Base-by-base conservation (phyloP, 1,140 invertebrate species). In the Psilanteris sp. region DNA sequence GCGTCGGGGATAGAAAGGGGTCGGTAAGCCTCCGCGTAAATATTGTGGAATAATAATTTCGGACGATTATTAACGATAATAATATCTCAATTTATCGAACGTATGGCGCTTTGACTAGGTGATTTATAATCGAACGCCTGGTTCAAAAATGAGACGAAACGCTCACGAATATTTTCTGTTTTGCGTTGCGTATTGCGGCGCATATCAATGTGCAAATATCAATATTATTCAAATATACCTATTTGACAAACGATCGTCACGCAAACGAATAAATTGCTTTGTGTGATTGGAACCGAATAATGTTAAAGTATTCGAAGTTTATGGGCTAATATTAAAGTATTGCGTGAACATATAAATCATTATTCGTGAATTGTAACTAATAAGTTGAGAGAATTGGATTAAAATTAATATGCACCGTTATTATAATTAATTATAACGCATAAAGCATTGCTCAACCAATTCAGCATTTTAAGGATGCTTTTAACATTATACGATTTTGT, bases 1-100 rank as follows among this genome's bases (percentile, higher is more conserved):
- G 5, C 27, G 34, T 10, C 15, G 34, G 31, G 31, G 39, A 16
- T 0, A 0, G 4, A 11, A 11, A 26, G 8, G 29, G 66, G 10
- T 57, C 52, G 77, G 79, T 79, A 79, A 81, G 80, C 81, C 64
- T 62, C 73, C 55, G 74, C 78, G 78, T 85, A 85, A 81, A 83
- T 83, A 85, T 82, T 77, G 73, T 39, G 74, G 80, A 83, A 86
- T 85, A 86, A 87, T 87, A 86, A 87, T 87, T 86, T 82, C 57
- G 70, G 77, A 77, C 80, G 81, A 81, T 85, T 86, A 86, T 84
- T 85, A 86, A 79, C 82, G 83, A 86, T 86, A 85, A 86, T 87
- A 86, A 86, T 86, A 86, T 83, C 59, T 61, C 83, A 80, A 87
- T 86, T 87, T 87, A 87, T 85, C 79, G 85, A 77, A 74, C 67